Evolutionary conservation across 2,113 vertebrate species (phyloP).

Genomic region (Oncorhynchus mykiss): DNA sequence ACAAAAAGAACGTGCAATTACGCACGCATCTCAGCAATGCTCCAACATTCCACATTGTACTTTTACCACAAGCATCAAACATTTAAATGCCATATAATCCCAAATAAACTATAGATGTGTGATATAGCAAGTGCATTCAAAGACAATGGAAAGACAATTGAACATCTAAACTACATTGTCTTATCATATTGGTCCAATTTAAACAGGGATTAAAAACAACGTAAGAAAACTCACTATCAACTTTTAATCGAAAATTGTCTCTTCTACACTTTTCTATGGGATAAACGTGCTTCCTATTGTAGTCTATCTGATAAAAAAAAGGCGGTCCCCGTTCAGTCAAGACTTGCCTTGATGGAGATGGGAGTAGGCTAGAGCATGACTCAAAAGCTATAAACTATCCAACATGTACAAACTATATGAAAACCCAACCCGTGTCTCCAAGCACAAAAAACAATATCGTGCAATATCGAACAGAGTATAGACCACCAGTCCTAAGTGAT

Average conservation of each 20-base stretch:
- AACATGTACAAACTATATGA: not conserved
- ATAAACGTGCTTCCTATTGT: not conserved
- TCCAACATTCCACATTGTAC: not conserved
- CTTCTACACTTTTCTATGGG: not conserved
- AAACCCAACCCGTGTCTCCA: not conserved
- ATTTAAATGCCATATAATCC: not conserved
- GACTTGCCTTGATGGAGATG: not conserved
- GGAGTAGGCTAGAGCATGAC: not conserved
- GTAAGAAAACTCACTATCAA: no score
- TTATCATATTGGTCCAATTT: no score
- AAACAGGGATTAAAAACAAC: no score
- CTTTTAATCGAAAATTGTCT: not conserved
- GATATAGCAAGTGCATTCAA: not conserved
- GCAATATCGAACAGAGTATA: no score
- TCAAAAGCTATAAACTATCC: not conserved
- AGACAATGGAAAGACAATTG: not conserved
- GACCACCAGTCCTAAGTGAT: no score
- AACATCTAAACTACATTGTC: not conserved
- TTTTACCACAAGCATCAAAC: not conserved
- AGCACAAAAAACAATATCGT: not conserved
- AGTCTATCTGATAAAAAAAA: not conserved
- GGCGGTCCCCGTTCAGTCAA: not conserved
- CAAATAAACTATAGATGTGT: not conserved
- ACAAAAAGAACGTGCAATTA: constrained; percentile 46
- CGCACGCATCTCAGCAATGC: constrained; percentile 8